These are phyloP conservation scores for Caenorhabditis sp. DNA, from an alignment of 2,888 invertebrate genomes.

Conservation along the genomic window DNA sequence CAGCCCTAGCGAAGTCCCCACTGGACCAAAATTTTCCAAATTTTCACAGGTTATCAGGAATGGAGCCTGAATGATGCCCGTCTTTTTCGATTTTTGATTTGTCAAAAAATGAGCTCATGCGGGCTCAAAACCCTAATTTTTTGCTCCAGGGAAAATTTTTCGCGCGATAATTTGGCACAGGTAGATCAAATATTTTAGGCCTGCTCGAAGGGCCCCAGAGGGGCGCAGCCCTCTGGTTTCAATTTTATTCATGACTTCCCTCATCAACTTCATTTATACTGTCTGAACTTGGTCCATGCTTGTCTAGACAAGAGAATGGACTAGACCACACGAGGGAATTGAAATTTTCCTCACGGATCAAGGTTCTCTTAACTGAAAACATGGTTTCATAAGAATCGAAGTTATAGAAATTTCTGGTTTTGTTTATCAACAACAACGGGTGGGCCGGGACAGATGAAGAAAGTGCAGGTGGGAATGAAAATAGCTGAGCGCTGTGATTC, in stretches of 20 bases:
- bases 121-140: no score
- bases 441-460: slow-evolving; percentile 14
- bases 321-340: slow-evolving; percentile 7
- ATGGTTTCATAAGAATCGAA: neutral
- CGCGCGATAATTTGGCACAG: no score
- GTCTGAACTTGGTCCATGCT: neutral
- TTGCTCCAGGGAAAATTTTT: no score
- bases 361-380: neutral
- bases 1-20: no score
- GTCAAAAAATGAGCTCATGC: no score
- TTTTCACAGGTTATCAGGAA: no score
- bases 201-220: no score
- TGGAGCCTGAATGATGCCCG: no score
- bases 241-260: neutral
- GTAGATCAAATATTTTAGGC: no score
- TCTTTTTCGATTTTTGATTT: no score
- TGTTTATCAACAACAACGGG: slow-evolving; percentile 14
- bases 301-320: slow-evolving; percentile 7
- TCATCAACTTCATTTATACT: neutral
- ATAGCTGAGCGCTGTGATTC: neutral
- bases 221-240: no score
- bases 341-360: neutral
- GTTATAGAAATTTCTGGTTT: neutral
- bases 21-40: no score
- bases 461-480: slow-evolving; percentile 27